A percentile compares a stretch with the other conserved stretches of the same genome.
These are phyloP conservation scores for Drosophila quinaria DNA, from an alignment of 2,888 invertebrate genomes.

Conservation along the genomic window DNA sequence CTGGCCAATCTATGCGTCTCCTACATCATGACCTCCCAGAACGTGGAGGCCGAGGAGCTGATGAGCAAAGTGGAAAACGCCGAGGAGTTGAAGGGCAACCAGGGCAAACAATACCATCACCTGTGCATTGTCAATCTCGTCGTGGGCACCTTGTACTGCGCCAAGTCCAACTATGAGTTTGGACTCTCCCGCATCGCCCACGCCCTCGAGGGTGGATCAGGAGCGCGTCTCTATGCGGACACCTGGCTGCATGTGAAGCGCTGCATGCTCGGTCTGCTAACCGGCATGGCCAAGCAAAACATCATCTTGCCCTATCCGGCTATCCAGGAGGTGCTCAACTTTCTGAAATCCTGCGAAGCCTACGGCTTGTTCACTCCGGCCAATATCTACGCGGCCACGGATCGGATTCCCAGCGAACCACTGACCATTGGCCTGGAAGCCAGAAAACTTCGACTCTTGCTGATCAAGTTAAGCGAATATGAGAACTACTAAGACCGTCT, in stretches of 20 bases:
- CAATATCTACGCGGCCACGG: constrained; percentile 80
- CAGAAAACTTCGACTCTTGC: constrained; percentile 82
- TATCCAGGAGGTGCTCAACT: constrained; percentile 93
- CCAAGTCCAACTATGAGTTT: constrained; percentile 99
- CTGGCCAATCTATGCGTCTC: constrained; percentile 99
- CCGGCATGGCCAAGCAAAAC: constrained; percentile 94
- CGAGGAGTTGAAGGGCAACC: constrained; percentile 95
- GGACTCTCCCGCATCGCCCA: constrained; percentile 99
- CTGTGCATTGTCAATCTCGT: constrained; percentile 99
- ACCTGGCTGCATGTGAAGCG: constrained; percentile 99
- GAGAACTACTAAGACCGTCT: constrained; percentile 65
- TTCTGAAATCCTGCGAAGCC: constrained; percentile 93
- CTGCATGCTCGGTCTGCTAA: constrained; percentile 95
- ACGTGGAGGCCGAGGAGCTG: constrained; percentile 99
- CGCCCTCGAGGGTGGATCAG: constrained; percentile 89
- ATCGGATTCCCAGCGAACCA: constrained; percentile 82
- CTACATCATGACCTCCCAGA: constrained; percentile 99
- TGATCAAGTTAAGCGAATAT: constrained; percentile 85
- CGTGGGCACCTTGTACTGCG: constrained; percentile 99
- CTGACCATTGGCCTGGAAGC: constrained; percentile 85
- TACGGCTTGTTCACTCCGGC: constrained; percentile 85
- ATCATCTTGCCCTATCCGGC: constrained; percentile 93
- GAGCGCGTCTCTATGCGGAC: constrained; percentile 95
- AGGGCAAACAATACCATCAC: constrained; percentile 97
- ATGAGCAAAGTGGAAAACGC: constrained; percentile 99